These are phyloP conservation scores for Elachura formosa DNA, from an alignment of 2,113 vertebrate species.

Conservation along the genomic window DNA sequence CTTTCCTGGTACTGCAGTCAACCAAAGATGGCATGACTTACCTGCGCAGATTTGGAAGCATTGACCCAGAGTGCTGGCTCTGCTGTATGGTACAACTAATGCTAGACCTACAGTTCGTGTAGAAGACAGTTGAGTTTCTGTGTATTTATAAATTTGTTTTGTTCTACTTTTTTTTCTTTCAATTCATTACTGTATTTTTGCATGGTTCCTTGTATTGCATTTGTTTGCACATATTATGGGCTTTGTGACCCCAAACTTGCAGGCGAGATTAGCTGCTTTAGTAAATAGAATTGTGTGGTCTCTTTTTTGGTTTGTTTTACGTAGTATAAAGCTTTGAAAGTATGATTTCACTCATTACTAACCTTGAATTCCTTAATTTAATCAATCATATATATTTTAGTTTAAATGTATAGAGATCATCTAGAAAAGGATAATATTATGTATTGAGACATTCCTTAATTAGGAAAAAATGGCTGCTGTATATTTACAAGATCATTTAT, in stretches of 20 bases:
- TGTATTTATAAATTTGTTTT: slow-evolving; percentile 97
- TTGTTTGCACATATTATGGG: slow-evolving; percentile 99
- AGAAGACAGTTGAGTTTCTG: slow-evolving; percentile 89
- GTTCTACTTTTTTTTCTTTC: slow-evolving; percentile 79
- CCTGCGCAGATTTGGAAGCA: slow-evolving; percentile 88
- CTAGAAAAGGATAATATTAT: slow-evolving; percentile 82
- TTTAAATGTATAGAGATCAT: slow-evolving; percentile 93
- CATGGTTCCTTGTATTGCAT: slow-evolving; percentile 99
- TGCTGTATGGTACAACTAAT: slow-evolving; percentile 89
- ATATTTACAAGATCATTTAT: slow-evolving; percentile 83
- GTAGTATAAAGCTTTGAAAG: slow-evolving; percentile 89
- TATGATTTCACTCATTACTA: slow-evolving; percentile 89
- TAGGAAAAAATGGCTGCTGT: slow-evolving; percentile 97
- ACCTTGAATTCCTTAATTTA: slow-evolving; percentile 90
- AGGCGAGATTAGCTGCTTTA: slow-evolving; percentile 95
- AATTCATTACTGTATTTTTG: slow-evolving; percentile 88
- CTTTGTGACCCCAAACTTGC: slow-evolving; percentile 89
- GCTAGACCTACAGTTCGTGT: slow-evolving; percentile 87
- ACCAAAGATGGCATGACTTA: slow-evolving; percentile 99
- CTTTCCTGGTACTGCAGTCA: slow-evolving; percentile 96
- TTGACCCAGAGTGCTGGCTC: slow-evolving; percentile 90
- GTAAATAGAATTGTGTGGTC: slow-evolving; percentile 85
- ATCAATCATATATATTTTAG: slow-evolving; percentile 91
- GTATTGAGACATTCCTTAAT: slow-evolving; percentile 98
- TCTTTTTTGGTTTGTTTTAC: slow-evolving; percentile 69